Base-by-base conservation (phyloP, 2,888 invertebrate species). In the Ctena decussata region DNA sequence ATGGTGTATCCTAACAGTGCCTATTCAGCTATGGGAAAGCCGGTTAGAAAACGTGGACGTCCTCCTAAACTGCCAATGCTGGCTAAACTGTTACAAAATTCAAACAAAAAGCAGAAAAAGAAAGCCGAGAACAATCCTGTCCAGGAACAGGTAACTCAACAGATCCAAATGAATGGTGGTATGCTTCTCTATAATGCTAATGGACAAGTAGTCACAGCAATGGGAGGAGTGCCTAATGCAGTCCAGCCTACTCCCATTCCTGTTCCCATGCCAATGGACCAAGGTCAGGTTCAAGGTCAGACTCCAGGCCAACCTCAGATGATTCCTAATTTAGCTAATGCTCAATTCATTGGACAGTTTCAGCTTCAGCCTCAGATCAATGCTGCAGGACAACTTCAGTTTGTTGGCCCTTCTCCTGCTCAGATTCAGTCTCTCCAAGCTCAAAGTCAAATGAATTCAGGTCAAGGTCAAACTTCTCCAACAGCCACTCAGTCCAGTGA, bases 61-160 rank as follows among this genome's bases (percentile, higher is more conserved):
- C 93, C 93, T 6, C 93, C 93, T 0, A 93, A 93, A 83, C 84
- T 92, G 12, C 93, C 93, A 1, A 90, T 93, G 76, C 77, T 93
- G 18, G 90, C 93, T 3, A 91, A 91, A 39, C 86, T 93, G 65
- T 82, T 93, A 12, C 84, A 92, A 15, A 90, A 92, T 39, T 46
- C 78, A 21, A 71, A 71, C 39, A 91, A 91, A 60, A 84, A 90
- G 30, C 72, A 86, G 21, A 83, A 85, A 27, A 80, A 77, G 37
- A 82, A 80, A 37, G 39, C 77, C 41, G 70, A 71, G 3, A 49
- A 46, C 18, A 74, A 77, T 30, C 65, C 73, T 12, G 37, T 76
- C 21, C 84, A 80, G 30, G 84, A 69, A 8, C 86, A 86, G 35
- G 65, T 83, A 8, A 74, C 77, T 5, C 86, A 83, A 30, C 86